Base-by-base conservation (phyloP, 2,888 invertebrate genomes). In the Sinelater perroti region DNA sequence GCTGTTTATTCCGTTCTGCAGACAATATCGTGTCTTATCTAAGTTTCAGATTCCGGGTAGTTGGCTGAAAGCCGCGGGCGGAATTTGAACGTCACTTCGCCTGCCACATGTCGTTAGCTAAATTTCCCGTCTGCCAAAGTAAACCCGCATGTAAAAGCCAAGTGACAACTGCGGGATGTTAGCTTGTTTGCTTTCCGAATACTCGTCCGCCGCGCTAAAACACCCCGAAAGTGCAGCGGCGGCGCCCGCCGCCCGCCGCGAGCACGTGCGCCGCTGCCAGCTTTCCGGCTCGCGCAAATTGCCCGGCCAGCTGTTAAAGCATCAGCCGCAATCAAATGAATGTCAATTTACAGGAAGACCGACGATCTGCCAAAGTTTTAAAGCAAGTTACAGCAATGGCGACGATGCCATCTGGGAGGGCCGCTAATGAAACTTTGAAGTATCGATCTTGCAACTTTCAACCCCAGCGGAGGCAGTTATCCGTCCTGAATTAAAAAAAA, bases 71-170 rank as follows among this genome's bases (percentile, higher is more conserved):
- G 54, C 54, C 54, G 38, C 54, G 38, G 46, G 46, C 46, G 46
- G 46, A 54, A 54, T 54, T 47, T 46, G 45, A 36, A 45, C 53
- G 53, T 46, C 53, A 54, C 53, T 54, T 46, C 46, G 46, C 36
- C 54, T 38, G 40, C 21, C 46, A 46, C 54, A 54, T 54, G 54
- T 54, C 45, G 54, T 54, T 54, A 54, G 54, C 38, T 46, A 33
- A 54, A 54, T 54, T 54, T 54, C 54, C 53, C 54, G 54, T 54
- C 46, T 54, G 42, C 49, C 40, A 49, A 54, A 58, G 45, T 49
- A 58, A 58, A 58, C 58, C 58, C 54, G 58, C 58, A 58, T 58
- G 49, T 54, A 54, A 54, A 58, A 58, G 58, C 54, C 46, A 58
- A 47, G 52, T 52, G 47, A 57, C 47, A 47, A 53, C 57, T 42